phyloP scores from a whole-genome alignment of 2,888 invertebrate genomes.

The Scotopteryx bipunctaria region DNA sequence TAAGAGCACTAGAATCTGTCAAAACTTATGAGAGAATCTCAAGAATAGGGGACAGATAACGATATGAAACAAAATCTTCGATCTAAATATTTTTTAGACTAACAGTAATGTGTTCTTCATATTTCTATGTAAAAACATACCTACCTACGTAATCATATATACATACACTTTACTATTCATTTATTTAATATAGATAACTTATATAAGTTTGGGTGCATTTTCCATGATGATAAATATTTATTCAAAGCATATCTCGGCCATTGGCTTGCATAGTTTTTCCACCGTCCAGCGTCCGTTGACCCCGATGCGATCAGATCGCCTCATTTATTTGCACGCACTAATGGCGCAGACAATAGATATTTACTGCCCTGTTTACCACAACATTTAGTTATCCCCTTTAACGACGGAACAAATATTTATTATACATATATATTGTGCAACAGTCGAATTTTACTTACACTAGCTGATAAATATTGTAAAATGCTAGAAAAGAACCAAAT shows the following conservation, averaged over 20 bases:
- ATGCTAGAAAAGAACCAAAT: too few relatives aligned
- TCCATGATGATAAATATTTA: slow-evolving; percentile 3
- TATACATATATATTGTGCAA: neutral
- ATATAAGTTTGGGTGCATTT: too few relatives aligned
- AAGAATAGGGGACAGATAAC: too few relatives aligned
- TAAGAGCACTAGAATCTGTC: too few relatives aligned
- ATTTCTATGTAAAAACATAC: too few relatives aligned
- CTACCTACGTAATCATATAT: too few relatives aligned
- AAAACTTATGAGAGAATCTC: too few relatives aligned
- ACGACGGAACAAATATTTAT: slow-evolving; percentile 26
- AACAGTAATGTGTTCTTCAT: too few relatives aligned
- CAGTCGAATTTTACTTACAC: neutral
- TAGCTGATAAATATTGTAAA: too few relatives aligned
- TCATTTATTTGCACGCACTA: slow-evolving; percentile 57
- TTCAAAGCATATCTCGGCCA: slow-evolving; percentile 1
- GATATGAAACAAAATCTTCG: too few relatives aligned
- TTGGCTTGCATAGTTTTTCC: slow-evolving; percentile 18
- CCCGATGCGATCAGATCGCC: slow-evolving; percentile 43
- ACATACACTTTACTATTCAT: neutral
- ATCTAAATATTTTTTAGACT: too few relatives aligned
- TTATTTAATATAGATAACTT: too few relatives aligned
- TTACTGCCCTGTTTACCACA: slow-evolving; percentile 56
- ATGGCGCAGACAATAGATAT: slow-evolving; percentile 57
- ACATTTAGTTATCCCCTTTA: slow-evolving; percentile 40
- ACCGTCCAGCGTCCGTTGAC: slow-evolving; percentile 34